Evolutionary conservation across 2,113 vertebrate genomes (phyloP), one percentile per base, ranked within the genome.

Genomic region (Zosterops hypoxanthus): DNA sequence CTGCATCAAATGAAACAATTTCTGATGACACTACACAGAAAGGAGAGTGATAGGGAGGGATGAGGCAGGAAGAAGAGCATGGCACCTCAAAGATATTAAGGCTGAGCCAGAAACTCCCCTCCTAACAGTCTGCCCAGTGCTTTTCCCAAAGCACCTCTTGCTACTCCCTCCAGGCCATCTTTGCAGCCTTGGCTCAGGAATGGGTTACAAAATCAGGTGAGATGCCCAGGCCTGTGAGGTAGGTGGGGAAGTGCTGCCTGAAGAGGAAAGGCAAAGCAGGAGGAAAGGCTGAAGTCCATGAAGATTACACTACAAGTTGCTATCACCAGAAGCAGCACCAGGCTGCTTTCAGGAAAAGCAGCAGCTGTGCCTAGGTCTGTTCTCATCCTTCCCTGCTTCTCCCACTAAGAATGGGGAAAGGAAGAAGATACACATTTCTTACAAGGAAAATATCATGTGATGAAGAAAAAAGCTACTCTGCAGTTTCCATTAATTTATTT

Each of bases 1-100:
- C 5, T 65, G 16, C 12, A 4, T 44, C 0, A 0, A 82, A 59
- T 50, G 46, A 65, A 82, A 57, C 20, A 20, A n/a, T 21, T 88
- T 80, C 39, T 49, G 17, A 39, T 47, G 20, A 44, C 14, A 20
- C 14, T 15, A 56, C 3, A 2, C 16, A 34, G 65, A 19, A 41
- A 68, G 9, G 25, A 33, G 77, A 77, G 29, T 1, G 10, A 9
- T 85, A 21, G 29, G 34, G 26, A 79, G 17, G 20, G 7, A n/a
- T 36, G 14, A 9, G 3, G 12, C 33, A 69, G 55, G 24, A 19
- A 75, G 34, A 71, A 68, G 39, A 81, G 7, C 1, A 0, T 5
- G 14, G 8, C 25, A 25, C 9, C 3, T 22, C 8, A 41, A n/a
- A 44, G 13, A 22, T 41, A 23, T 65, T 33, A 33, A 31, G 31